Conservation (phyloP, 2,113 vertebrate genomes). For the Syrrhaptes paradoxus region DNA sequence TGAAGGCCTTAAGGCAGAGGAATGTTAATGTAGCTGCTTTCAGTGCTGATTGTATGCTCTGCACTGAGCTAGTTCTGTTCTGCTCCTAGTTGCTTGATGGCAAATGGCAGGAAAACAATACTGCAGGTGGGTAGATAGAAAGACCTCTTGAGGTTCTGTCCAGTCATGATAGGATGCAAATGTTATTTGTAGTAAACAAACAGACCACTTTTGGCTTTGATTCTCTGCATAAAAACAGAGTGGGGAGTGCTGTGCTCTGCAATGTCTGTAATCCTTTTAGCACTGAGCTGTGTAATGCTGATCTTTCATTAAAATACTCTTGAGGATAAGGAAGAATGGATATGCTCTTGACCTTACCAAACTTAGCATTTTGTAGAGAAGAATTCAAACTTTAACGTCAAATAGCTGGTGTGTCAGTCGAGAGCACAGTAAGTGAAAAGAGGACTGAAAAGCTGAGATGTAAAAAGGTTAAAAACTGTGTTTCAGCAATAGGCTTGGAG, state of each 20-base stretch:
- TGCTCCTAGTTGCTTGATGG: background rate
- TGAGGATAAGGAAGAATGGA: background rate
- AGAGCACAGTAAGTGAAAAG: background rate
- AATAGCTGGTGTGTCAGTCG: background rate
- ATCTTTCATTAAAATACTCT: constrained; percentile 44
- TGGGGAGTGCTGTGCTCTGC: background rate
- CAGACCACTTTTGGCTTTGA: background rate
- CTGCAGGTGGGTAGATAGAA: background rate
- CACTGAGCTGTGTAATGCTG: constrained; percentile 39
- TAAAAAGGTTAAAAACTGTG: constrained; percentile 75
- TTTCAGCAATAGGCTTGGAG: constrained; percentile 59
- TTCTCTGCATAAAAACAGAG: background rate
- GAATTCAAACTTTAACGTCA: constrained; percentile 36
- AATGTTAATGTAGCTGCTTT: background rate
- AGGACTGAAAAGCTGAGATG: constrained; percentile 39
- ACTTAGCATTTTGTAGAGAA: constrained; percentile 26
- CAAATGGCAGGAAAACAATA: constrained; percentile 28
- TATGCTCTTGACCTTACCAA: constrained; percentile 36
- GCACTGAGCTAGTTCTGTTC: background rate
- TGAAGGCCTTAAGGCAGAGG: background rate
- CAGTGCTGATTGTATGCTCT: background rate
- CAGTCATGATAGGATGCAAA: background rate
- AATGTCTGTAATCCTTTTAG: constrained; percentile 55
- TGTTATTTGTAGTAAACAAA: background rate
- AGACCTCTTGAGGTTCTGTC: background rate